A percentile compares a stretch with the other conserved stretches of the same genome.
phyloP scores from a whole-genome alignment of 2,888 invertebrate genomes.

The Diogma glabrata region DNA sequence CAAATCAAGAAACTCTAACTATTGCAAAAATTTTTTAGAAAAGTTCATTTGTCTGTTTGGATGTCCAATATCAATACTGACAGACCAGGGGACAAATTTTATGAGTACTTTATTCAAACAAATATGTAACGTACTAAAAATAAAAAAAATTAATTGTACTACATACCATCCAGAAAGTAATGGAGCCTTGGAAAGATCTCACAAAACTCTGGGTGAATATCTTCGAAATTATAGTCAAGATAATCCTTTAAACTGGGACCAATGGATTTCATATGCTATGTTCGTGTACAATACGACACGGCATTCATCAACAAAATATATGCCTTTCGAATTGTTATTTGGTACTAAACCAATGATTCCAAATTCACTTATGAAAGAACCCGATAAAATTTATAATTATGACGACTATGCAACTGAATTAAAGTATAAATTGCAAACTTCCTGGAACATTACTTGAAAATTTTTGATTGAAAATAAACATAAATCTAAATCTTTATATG shows the following conservation, averaged over 20 bases:
- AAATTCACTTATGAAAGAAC: slow-evolving; percentile 18
- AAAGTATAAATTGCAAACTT: slow-evolving; percentile 21
- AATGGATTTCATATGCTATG: too few species aligned
- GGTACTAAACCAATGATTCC: slow-evolving; percentile 26
- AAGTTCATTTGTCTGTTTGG: background rate
- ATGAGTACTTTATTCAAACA: background rate
- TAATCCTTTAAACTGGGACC: too few species aligned
- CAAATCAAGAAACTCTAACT: background rate
- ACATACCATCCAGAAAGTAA: slow-evolving; percentile 27
- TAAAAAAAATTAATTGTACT: slow-evolving; percentile 23
- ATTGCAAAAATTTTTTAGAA: background rate
- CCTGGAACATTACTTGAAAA: slow-evolving; percentile 20
- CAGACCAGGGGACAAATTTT: background rate
- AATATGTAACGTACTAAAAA: slow-evolving; percentile 22
- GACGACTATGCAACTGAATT: slow-evolving; percentile 21
- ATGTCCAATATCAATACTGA: background rate
- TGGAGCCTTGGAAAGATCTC: slow-evolving; percentile 18
- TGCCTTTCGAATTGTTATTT: slow-evolving; percentile 29
- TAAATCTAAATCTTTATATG: slow-evolving; percentile 20
- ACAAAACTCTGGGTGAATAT: too few species aligned
- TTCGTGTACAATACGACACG: too few species aligned
- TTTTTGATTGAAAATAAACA: slow-evolving; percentile 22
- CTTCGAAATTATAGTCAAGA: slow-evolving; percentile 21
- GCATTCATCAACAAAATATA: slow-evolving; percentile 26
- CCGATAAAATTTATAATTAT: slow-evolving; percentile 19